These are phyloP conservation scores for Heliocidaris erythrogramma DNA, from an alignment of 35 echinoderm and acorn worm genomes.

Conservation along the genomic window DNA sequence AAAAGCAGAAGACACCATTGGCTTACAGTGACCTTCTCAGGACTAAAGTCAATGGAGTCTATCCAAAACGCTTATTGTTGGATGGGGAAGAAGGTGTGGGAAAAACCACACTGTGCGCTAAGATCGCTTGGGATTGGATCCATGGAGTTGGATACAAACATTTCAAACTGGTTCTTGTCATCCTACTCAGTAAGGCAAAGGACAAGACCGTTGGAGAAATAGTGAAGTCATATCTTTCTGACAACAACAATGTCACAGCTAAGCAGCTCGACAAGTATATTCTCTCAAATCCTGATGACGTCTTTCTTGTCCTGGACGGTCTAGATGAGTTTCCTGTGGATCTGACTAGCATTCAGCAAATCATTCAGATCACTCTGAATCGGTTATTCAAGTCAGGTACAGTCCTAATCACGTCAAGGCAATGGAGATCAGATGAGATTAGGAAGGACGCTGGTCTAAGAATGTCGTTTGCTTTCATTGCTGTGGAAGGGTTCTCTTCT, in stretches of 20 bases:
- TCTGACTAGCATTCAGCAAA: too few relatives aligned
- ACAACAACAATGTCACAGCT: background rate
- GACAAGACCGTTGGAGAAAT: background rate
- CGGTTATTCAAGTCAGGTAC: too few relatives aligned
- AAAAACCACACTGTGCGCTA: constrained; percentile 28
- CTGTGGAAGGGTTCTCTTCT: background rate
- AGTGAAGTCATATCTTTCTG: background rate
- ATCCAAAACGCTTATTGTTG: constrained; percentile 20
- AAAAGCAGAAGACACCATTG: too few relatives aligned
- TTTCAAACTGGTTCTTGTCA: background rate
- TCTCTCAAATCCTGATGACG: background rate
- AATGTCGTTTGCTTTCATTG: background rate
- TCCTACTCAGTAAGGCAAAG: background rate
- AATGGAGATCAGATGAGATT: background rate
- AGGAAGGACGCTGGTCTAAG: background rate
- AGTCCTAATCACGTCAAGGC: too few relatives aligned
- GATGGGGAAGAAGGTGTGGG: constrained; percentile 37
- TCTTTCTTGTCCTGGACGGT: background rate
- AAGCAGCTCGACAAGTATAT: background rate
- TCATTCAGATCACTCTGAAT: too few relatives aligned
- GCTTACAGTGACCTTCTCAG: too few relatives aligned
- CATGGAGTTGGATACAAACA: background rate
- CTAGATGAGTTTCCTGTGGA: background rate
- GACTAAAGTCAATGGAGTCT: too few relatives aligned
- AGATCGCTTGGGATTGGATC: constrained; percentile 39